Percentiles rank a stretch among this genome's conserved stretches.
Evolutionary conservation across 2,113 vertebrate species (phyloP).

Genomic region (western clawed frog (Xenopus tropicalis)): DNA sequence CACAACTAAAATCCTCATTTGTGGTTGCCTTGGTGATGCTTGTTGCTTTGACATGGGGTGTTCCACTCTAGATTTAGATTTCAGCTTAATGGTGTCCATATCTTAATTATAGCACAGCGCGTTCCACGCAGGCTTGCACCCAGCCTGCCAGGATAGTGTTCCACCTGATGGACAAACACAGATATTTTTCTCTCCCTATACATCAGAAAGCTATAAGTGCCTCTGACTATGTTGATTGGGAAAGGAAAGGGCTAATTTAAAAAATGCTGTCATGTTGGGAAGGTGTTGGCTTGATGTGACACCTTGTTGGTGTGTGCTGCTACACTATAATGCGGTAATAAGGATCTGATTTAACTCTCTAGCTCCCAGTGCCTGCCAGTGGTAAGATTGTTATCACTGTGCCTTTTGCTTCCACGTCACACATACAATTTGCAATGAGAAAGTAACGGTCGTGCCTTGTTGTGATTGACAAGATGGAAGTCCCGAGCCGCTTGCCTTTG

Average conservation of each 20-base stretch:
- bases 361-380: background rate
- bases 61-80: slow-evolving; percentile 24
- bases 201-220: background rate
- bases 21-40: slow-evolving; percentile 23
- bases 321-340: background rate
- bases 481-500: slow-evolving; percentile 14
- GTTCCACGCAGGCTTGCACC: background rate
- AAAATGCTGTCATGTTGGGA: background rate
- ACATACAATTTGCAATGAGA: background rate
- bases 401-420: background rate
- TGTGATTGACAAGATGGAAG: slow-evolving; percentile 29
- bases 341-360: background rate
- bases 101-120: background rate
- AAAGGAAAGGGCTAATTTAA: background rate
- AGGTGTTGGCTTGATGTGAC: background rate
- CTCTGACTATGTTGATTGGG: background rate
- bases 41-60: slow-evolving; percentile 12
- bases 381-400: background rate
- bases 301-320: background rate
- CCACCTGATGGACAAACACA: too few relatives aligned
- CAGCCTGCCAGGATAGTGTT: background rate
- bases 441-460: background rate
- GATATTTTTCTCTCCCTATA: background rate
- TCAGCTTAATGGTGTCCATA: slow-evolving; percentile 8
- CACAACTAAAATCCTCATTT: slow-evolving; percentile 28